A percentile compares a stretch with the other conserved stretches of the same genome.
Conservation (phyloP, 2,113 vertebrate genomes). For the Sporophila hypoxantha region DNA sequence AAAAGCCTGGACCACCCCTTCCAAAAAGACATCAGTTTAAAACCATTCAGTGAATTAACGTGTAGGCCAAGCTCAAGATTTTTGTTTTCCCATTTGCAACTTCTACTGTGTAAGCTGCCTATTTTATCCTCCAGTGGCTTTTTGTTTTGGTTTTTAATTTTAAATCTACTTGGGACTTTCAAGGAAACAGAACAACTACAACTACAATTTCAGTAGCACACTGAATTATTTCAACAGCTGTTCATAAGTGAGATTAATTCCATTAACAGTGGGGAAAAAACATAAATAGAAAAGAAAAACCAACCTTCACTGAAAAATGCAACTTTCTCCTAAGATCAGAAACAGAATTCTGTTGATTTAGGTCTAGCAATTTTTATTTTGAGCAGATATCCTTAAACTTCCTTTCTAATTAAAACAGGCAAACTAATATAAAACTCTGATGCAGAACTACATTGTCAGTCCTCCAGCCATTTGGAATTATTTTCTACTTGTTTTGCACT, state of each 20-base stretch:
- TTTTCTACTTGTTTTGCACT: conserved; percentile 1
- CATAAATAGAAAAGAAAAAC: not conserved
- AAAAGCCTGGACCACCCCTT: not conserved
- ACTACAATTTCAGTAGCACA: not conserved
- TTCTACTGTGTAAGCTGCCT: not conserved
- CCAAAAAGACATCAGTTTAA: not conserved
- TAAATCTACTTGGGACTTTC: not conserved
- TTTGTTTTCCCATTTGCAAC: not conserved
- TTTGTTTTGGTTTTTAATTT: not conserved
- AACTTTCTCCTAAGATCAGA: not conserved
- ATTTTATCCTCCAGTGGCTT: not conserved
- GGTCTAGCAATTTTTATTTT: not conserved
- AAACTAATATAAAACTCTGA: not conserved
- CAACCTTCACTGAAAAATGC: not conserved
- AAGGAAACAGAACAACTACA: not conserved
- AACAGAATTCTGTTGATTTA: not conserved
- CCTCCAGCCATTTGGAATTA: not conserved
- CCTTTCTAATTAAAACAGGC: not conserved
- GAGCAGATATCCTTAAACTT: not conserved
- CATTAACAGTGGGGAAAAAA: not conserved
- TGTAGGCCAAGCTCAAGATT: not conserved
- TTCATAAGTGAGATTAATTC: not conserved
- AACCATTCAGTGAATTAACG: not conserved
- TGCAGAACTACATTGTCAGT: not conserved
- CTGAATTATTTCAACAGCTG: not conserved